Evolutionary conservation across 2,113 vertebrate species (phyloP).

Genomic region (Campylomormyrus numenius): DNA sequence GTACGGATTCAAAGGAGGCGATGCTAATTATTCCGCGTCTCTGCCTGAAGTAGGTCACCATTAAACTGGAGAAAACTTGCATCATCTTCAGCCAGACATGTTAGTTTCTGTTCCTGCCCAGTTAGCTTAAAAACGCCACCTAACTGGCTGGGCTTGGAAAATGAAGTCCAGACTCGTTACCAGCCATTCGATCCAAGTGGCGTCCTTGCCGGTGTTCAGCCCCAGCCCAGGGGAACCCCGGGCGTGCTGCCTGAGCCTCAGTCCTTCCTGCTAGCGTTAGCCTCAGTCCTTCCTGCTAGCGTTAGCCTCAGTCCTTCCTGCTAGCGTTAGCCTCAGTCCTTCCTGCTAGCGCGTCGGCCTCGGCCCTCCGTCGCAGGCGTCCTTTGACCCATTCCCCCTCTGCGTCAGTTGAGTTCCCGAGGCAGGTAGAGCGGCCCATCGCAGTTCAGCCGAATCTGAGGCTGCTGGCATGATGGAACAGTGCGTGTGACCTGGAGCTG

Average conservation of each 20-base stretch:
- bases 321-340: background rate
- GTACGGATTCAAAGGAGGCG: background rate
- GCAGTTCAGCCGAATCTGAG: background rate
- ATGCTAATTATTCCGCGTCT: background rate
- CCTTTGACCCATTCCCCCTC: background rate
- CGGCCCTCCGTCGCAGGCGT: background rate
- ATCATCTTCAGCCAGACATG: background rate
- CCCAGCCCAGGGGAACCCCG: background rate
- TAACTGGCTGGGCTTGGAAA: background rate
- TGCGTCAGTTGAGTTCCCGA: background rate
- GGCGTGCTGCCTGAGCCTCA: background rate
- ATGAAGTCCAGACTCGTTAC: background rate
- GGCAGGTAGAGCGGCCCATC: background rate
- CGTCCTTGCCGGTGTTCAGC: background rate
- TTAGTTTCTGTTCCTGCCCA: background rate
- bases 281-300: background rate
- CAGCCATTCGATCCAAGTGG: background rate
- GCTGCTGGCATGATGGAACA: background rate
- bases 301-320: background rate
- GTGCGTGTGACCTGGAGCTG: background rate
- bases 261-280: background rate
- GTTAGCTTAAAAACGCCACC: background rate
- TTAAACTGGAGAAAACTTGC: constrained; percentile 3
- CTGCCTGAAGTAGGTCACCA: constrained; percentile 6
- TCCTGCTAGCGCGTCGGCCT: background rate